Percentiles rank a stretch among this genome's conserved stretches.
These are phyloP conservation scores for Homarus americanus DNA, from an alignment of 1,140 invertebrate species.

Conservation along the genomic window DNA sequence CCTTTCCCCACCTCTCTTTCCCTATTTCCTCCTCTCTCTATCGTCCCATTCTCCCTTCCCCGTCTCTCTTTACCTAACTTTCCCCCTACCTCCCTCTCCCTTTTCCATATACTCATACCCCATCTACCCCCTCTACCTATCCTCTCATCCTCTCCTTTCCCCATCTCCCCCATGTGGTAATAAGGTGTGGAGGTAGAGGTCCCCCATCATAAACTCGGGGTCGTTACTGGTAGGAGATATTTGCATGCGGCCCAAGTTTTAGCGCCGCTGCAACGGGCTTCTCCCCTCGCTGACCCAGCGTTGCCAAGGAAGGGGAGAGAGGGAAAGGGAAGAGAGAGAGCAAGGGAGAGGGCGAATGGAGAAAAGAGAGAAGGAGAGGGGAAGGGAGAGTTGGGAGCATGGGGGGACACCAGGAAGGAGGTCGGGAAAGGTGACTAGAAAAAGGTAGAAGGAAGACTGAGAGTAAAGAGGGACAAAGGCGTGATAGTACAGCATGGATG, in stretches of 20 bases:
- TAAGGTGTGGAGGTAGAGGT: constrained; percentile 19
- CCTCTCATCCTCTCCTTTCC: neutral
- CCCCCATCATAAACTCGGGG: neutral
- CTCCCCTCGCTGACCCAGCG: neutral
- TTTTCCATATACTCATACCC: neutral
- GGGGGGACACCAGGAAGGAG: too few relatives aligned
- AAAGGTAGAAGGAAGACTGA: too few relatives aligned
- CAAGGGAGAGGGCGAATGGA: neutral
- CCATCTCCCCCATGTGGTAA: neutral
- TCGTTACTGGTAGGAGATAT: constrained; percentile 13
- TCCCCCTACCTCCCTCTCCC: too few relatives aligned
- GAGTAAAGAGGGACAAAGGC: too few relatives aligned
- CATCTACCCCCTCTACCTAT: neutral
- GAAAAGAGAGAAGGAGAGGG: neutral
- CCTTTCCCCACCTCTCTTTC: neutral
- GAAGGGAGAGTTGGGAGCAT: too few relatives aligned
- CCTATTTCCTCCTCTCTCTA: neutral
- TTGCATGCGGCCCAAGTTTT: constrained; percentile 18
- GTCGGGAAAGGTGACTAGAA: too few relatives aligned
- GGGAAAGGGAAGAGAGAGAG: neutral
- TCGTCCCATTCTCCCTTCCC: neutral
- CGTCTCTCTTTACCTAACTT: neutral
- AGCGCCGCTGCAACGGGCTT: constrained; percentile 3
- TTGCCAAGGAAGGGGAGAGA: neutral
- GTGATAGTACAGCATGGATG: too few relatives aligned